phyloP scores from a whole-genome alignment of 2,888 invertebrate species.

The Norana najaformis region DNA sequence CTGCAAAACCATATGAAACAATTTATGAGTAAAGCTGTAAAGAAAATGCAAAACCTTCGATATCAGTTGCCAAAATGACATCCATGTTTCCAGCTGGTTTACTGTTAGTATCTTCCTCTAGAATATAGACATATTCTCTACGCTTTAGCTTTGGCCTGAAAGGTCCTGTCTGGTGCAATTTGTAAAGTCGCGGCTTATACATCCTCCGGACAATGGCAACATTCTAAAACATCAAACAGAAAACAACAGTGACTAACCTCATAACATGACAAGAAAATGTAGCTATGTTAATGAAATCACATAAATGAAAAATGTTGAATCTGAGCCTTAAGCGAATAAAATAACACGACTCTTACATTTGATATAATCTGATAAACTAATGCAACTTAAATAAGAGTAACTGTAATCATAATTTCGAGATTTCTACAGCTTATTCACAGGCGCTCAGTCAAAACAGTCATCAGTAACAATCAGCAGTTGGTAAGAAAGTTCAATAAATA shows the following conservation, averaged over 20 bases:
- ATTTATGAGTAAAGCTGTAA: neutral
- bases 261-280: too few relatives aligned
- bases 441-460: too few relatives aligned
- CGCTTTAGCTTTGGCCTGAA: slow-evolving; percentile 32
- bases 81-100: slow-evolving; percentile 41
- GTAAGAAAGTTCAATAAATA: too few relatives aligned
- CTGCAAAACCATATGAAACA: neutral
- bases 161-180: slow-evolving; percentile 24
- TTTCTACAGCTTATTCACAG: too few relatives aligned
- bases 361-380: too few relatives aligned
- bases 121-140: slow-evolving; percentile 36
- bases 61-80: slow-evolving; percentile 37
- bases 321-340: too few relatives aligned
- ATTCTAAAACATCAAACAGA: neutral
- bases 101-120: slow-evolving; percentile 33
- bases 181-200: slow-evolving; percentile 35
- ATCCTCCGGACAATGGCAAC: slow-evolving; percentile 34
- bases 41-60: slow-evolving; percentile 35
- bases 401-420: too few relatives aligned
- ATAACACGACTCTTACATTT: too few relatives aligned
- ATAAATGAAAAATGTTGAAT: too few relatives aligned
- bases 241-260: neutral
- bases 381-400: too few relatives aligned
- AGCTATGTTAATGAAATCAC: too few relatives aligned
- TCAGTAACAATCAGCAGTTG: too few relatives aligned